A percentile compares a stretch with the other conserved stretches of the same genome.
Conservation (phyloP, 2,797 vertebrate species). For the Hapalemur alaotrensis region DNA sequence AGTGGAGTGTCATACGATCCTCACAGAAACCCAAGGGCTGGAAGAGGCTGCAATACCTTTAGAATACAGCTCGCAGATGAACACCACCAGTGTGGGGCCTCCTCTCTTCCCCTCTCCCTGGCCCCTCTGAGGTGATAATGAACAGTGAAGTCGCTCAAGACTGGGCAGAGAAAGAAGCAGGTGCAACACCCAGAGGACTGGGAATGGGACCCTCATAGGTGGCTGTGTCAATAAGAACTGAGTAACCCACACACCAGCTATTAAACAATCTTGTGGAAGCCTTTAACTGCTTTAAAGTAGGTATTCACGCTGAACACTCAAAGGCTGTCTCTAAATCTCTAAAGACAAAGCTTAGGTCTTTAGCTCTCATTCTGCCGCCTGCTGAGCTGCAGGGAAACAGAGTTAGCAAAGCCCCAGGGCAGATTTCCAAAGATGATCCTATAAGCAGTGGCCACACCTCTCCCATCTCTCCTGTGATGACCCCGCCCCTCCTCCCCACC, state of each 20-base stretch:
- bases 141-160: background rate
- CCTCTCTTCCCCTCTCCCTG: accelerated
- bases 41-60: background rate
- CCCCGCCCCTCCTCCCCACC: background rate
- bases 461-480: background rate
- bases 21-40: background rate
- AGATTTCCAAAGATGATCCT: background rate
- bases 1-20: background rate
- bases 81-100: background rate
- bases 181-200: background rate
- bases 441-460: accelerated
- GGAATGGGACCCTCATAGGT: background rate
- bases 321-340: background rate
- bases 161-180: background rate
- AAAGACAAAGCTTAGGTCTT: background rate
- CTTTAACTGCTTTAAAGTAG: background rate
- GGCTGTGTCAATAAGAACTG: background rate
- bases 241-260: slow-evolving; percentile 1
- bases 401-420: background rate
- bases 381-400: background rate
- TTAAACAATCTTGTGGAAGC: background rate
- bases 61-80: background rate
- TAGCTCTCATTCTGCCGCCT: background rate
- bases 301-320: background rate
- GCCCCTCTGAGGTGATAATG: background rate